These are phyloP conservation scores for Phycodurus eques DNA, from an alignment of 2,113 vertebrate species.

Conservation along the genomic window DNA sequence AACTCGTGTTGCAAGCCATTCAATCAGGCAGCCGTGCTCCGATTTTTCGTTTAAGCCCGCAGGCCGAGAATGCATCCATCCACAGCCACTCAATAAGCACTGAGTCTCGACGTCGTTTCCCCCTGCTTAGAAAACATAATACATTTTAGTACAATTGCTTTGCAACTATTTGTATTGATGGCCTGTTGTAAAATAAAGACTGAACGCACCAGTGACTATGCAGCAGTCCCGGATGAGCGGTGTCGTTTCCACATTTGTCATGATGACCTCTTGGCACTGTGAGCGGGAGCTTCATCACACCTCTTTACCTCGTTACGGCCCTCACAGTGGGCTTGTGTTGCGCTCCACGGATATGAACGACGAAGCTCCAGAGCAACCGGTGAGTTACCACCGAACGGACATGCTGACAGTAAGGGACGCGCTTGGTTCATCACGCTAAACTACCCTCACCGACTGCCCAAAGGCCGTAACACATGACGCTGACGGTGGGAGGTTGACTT, in stretches of 20 bases:
- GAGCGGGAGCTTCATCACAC: slow-evolving; percentile 20
- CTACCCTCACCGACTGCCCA: too few relatives aligned
- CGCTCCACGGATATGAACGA: slow-evolving; percentile 11
- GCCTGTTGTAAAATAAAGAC: slow-evolving; percentile 20
- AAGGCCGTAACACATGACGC: too few relatives aligned
- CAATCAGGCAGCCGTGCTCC: slow-evolving; percentile 51
- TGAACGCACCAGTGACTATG: slow-evolving; percentile 25
- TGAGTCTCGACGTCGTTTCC: slow-evolving; percentile 48
- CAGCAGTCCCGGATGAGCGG: slow-evolving; percentile 38
- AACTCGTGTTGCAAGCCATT: slow-evolving; percentile 67
- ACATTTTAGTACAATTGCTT: slow-evolving; percentile 31
- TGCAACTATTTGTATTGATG: slow-evolving; percentile 42
- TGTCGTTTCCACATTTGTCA: slow-evolving; percentile 42
- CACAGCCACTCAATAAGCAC: slow-evolving; percentile 44
- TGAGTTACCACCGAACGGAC: not conserved
- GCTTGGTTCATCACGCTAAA: too few relatives aligned
- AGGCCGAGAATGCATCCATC: slow-evolving; percentile 55
- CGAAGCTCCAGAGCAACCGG: slow-evolving; percentile 8
- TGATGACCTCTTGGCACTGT: slow-evolving; percentile 34
- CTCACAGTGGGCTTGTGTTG: slow-evolving; percentile 10
- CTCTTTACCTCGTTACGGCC: slow-evolving; percentile 24
- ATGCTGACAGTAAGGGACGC: too few relatives aligned
- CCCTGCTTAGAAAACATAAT: slow-evolving; percentile 11
- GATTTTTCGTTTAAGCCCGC: slow-evolving; percentile 47
- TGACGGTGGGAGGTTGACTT: too few relatives aligned